Percentiles rank a stretch among this genome's conserved stretches.
Evolutionary conservation across 1,140 invertebrate species (phyloP).

Genomic region (Meteorus sp.): DNA sequence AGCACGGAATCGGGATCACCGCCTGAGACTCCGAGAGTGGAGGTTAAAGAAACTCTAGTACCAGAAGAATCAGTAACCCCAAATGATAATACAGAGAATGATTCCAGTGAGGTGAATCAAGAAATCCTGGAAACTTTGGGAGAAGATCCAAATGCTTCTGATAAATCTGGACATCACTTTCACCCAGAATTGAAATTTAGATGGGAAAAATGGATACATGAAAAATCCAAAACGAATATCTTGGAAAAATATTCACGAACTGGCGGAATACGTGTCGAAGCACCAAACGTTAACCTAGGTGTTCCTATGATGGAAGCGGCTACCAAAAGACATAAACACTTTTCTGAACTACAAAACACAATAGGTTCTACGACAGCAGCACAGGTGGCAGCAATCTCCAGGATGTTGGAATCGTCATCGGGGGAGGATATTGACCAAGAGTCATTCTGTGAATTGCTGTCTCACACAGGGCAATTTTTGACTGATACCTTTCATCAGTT

Average conservation of each 20-base stretch:
- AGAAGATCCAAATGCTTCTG: conserved; percentile 3
- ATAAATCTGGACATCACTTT: not conserved
- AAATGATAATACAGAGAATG: not conserved
- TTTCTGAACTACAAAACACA: conserved; percentile 24
- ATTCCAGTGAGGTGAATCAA: not conserved
- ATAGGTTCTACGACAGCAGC: conserved; percentile 30
- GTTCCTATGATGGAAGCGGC: conserved; percentile 25
- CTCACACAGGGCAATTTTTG: conserved; percentile 16
- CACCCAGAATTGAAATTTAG: not conserved
- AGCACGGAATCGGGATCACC: not conserved
- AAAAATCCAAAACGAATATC: conserved; percentile 24
- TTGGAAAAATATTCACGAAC: conserved; percentile 25
- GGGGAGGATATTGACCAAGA: conserved; percentile 16
- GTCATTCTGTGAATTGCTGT: conserved; percentile 5
- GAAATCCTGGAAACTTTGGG: not conserved
- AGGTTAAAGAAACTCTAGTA: too few species aligned
- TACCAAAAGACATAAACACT: conserved; percentile 29
- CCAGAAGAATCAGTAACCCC: not conserved
- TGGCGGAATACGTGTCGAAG: conserved; percentile 21
- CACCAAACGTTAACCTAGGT: conserved; percentile 29
- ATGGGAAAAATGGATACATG: conserved; percentile 28
- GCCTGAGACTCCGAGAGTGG: too few species aligned
- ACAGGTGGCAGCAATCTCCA: conserved; percentile 11
- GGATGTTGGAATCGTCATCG: conserved; percentile 2
- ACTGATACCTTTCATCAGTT: conserved; percentile 21